Percentiles rank a stretch among this genome's conserved stretches.
Conservation (phyloP, 1,140 invertebrate species). For the Drosophila teissieri region DNA sequence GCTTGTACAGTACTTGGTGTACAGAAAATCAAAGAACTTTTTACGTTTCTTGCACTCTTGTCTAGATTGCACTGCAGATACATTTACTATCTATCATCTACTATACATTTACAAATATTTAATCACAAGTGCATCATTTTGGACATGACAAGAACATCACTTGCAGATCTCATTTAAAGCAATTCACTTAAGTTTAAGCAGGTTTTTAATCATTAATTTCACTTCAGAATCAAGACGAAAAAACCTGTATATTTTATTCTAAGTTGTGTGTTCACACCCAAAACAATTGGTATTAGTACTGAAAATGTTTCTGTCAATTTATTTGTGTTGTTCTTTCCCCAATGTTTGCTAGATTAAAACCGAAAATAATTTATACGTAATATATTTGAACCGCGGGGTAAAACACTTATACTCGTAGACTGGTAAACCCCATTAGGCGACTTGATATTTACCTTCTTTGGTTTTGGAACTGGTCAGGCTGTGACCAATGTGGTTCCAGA, state of each 20-base stretch:
- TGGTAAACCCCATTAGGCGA: background rate
- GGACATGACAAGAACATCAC: background rate
- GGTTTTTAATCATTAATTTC: background rate
- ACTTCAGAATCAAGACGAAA: background rate
- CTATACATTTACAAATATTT: no score
- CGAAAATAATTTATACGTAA: background rate
- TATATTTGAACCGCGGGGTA: no score
- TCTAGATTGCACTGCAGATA: slow-evolving; percentile 3
- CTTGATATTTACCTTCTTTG: slow-evolving; percentile 74
- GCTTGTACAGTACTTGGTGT: background rate
- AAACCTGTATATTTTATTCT: background rate
- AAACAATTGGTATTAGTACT: slow-evolving; percentile 8
- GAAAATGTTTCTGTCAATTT: background rate
- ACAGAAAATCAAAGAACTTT: background rate
- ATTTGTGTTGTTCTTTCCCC: background rate
- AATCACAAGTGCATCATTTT: background rate
- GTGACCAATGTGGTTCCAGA: slow-evolving; percentile 84
- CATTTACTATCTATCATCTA: no score
- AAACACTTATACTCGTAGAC: background rate
- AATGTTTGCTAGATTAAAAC: background rate
- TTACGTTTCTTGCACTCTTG: background rate
- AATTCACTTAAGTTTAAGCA: background rate
- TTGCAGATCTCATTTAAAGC: background rate
- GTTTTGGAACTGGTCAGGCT: slow-evolving; percentile 83
- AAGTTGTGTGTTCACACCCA: background rate